These are phyloP conservation scores for Rhipidura dahli DNA, from an alignment of 2,113 vertebrate genomes.

Conservation along the genomic window DNA sequence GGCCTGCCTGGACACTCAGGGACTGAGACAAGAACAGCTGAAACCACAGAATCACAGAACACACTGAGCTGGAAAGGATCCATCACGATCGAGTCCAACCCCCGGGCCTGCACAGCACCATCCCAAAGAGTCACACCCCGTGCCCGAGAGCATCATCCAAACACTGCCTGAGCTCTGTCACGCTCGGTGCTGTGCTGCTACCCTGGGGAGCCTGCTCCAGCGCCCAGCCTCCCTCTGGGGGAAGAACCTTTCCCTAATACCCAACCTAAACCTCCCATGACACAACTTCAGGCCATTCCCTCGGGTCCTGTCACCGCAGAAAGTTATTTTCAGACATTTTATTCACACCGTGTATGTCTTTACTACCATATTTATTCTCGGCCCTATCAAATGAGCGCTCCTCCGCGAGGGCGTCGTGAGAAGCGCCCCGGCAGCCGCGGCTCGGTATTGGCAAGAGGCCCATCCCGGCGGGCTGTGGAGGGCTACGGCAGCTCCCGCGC, in stretches of 20 bases:
- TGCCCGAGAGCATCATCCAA: background rate
- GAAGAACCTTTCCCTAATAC: background rate
- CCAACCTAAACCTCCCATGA: background rate
- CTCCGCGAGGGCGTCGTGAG: background rate
- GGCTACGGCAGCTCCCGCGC: background rate
- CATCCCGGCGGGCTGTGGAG: background rate
- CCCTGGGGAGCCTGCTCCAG: background rate
- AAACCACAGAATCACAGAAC: background rate
- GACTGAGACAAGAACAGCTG: accelerated
- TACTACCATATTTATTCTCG: accelerated
- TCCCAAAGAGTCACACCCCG: background rate
- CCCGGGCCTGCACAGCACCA: background rate
- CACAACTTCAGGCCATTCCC: too few species aligned
- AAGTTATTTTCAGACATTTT: background rate
- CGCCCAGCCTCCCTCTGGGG: accelerated
- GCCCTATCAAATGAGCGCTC: accelerated
- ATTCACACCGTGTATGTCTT: accelerated
- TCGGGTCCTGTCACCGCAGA: background rate
- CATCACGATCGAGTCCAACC: background rate
- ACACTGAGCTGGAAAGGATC: background rate
- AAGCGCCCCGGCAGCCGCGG: background rate
- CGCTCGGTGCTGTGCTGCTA: background rate
- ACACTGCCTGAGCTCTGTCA: background rate
- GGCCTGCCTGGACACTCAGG: background rate
- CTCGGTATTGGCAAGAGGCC: accelerated